phyloP scores from a whole-genome alignment of 2,888 invertebrate genomes.

The Aethes cnicana region DNA sequence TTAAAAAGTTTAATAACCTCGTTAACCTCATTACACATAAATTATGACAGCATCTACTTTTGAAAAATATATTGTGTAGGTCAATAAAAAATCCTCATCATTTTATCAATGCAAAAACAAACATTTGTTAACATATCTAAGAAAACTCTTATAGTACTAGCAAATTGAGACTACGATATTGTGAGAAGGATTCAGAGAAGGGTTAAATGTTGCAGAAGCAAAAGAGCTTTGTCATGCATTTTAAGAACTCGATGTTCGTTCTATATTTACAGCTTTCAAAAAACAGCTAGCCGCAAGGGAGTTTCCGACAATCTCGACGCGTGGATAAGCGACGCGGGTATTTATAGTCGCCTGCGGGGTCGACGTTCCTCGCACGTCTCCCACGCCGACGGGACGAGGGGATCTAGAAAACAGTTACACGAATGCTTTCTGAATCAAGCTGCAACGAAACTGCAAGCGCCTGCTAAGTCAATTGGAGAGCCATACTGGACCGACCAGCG shows the following conservation, averaged over 20 bases:
- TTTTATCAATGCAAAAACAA: too few species aligned
- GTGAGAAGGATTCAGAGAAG: too few species aligned
- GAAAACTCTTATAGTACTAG: too few species aligned
- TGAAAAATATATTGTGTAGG: too few species aligned
- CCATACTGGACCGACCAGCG: too few species aligned
- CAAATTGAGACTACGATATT: too few species aligned
- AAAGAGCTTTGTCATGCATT: background rate
- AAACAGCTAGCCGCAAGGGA: slow-evolving; percentile 42
- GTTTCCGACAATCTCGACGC: slow-evolving; percentile 47
- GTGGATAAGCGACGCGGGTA: slow-evolving; percentile 62
- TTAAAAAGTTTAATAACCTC: background rate
- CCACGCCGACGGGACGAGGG: slow-evolving; percentile 65
- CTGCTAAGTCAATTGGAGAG: slow-evolving; percentile 14
- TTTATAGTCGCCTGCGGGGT: slow-evolving; percentile 77
- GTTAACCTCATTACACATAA: slow-evolving; percentile 11
- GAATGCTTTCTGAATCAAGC: slow-evolving; percentile 30
- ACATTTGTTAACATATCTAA: too few species aligned
- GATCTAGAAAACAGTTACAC: slow-evolving; percentile 51
- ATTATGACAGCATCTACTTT: too few species aligned
- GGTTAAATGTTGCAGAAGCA: too few species aligned
- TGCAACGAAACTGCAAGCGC: slow-evolving; percentile 24
- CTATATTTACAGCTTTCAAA: slow-evolving; percentile 30
- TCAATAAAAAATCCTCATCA: too few species aligned
- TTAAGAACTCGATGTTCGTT: slow-evolving; percentile 2
- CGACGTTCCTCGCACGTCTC: slow-evolving; percentile 71